Conservation (phyloP, 2,797 vertebrate species). For the Acropternis orthonyx region DNA sequence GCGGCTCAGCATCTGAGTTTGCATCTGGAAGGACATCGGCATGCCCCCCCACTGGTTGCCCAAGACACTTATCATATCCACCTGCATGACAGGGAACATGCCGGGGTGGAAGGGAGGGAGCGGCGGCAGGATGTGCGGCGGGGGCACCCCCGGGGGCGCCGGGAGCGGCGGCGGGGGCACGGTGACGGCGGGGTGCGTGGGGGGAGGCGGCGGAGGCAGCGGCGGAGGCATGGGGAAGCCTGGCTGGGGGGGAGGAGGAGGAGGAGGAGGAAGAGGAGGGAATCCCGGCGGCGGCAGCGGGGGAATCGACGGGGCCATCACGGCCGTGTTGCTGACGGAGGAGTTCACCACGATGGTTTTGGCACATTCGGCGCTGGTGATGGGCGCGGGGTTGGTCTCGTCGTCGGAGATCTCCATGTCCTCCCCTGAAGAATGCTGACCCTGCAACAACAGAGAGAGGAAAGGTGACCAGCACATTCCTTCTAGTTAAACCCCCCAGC, state of each 20-base stretch:
- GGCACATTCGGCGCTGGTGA: slow-evolving; percentile 85
- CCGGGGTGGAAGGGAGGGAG: slow-evolving; percentile 84
- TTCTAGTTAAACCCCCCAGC: not conserved
- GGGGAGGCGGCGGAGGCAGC: slow-evolving; percentile 75
- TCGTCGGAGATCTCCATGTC: slow-evolving; percentile 99
- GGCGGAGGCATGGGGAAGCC: slow-evolving; percentile 84
- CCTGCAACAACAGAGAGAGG: slow-evolving; percentile 70
- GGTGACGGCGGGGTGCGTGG: slow-evolving; percentile 78
- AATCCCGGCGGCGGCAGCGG: slow-evolving; percentile 85
- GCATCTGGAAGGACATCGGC: slow-evolving; percentile 99
- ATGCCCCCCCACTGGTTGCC: slow-evolving; percentile 92
- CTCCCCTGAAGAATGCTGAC: slow-evolving; percentile 92
- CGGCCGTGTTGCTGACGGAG: slow-evolving; percentile 73
- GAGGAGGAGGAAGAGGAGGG: slow-evolving; percentile 80
- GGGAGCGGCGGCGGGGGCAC: slow-evolving; percentile 83
- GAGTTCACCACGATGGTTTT: slow-evolving; percentile 89
- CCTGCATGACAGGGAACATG: slow-evolving; percentile 90
- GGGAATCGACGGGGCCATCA: slow-evolving; percentile 82
- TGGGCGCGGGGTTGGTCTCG: slow-evolving; percentile 90
- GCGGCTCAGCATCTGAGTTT: slow-evolving; percentile 97
- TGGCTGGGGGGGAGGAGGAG: slow-evolving; percentile 74
- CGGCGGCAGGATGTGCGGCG: slow-evolving; percentile 84
- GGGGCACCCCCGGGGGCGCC: slow-evolving; percentile 81
- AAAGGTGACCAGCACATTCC: not conserved
- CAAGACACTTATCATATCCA: slow-evolving; percentile 92